Conservation (phyloP, 64 coral and sea anemone genomes). For the Stichodactyla mertensii region DNA sequence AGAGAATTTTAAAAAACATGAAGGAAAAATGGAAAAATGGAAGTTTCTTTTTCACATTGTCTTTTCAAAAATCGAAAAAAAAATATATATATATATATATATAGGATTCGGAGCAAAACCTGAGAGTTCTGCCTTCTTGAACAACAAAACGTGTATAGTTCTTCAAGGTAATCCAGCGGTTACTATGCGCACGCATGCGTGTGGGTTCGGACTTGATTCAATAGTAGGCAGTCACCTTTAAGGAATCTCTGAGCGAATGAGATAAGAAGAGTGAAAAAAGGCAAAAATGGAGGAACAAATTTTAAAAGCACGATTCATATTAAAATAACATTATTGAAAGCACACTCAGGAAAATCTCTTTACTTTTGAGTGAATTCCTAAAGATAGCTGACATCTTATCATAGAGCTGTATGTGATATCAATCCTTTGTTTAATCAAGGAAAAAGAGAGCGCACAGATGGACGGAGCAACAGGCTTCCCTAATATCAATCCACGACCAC, state of each 20-base stretch:
- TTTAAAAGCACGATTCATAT: background rate
- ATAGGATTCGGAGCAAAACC: too few relatives aligned
- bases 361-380: background rate
- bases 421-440: constrained; percentile 2
- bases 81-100: too few relatives aligned
- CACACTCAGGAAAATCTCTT: background rate
- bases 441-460: background rate
- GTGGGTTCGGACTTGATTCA: too few relatives aligned
- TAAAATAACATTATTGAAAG: background rate
- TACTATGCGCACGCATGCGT: too few relatives aligned
- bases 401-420: background rate
- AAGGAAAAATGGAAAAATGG: too few relatives aligned
- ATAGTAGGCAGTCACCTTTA: too few relatives aligned
- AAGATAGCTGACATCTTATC: background rate
- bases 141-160: too few relatives aligned
- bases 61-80: too few relatives aligned
- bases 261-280: background rate
- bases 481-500: background rate
- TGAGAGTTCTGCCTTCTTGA: too few relatives aligned
- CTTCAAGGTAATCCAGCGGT: too few relatives aligned
- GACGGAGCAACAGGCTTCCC: background rate
- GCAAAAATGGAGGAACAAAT: background rate
- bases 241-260: background rate
- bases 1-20: too few relatives aligned
- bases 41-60: too few relatives aligned